A percentile compares a stretch with the other conserved stretches of the same genome.
These are phyloP conservation scores for Morone saxatilis DNA, from an alignment of 2,113 vertebrate genomes.

Conservation along the genomic window DNA sequence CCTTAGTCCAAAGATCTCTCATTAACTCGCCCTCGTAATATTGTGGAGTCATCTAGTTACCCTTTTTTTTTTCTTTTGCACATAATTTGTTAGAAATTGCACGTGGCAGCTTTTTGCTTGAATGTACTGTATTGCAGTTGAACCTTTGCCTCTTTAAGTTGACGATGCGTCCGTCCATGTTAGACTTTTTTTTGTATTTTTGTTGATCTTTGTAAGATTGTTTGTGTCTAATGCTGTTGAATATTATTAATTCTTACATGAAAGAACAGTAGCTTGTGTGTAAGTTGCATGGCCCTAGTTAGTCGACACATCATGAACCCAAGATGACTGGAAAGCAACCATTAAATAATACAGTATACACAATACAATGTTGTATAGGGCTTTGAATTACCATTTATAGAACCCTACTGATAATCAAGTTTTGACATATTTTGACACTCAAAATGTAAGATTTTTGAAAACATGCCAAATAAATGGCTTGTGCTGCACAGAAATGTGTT, in stretches of 20 bases:
- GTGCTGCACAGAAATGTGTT: not conserved
- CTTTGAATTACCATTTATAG: conserved; percentile 46
- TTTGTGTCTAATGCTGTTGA: conserved; percentile 37
- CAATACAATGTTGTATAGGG: conserved; percentile 33
- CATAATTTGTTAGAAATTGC: conserved; percentile 45
- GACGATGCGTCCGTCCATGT: not conserved
- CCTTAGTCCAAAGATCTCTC: conserved; percentile 58
- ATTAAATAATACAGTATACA: not conserved
- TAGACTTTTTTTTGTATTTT: not conserved
- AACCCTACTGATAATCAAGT: conserved; percentile 49
- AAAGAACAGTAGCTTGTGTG: not conserved
- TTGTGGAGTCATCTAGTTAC: conserved; percentile 27
- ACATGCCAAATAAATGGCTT: conserved; percentile 68
- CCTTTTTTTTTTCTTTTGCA: conserved; percentile 31
- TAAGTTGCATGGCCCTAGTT: conserved; percentile 51
- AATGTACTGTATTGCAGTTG: conserved; percentile 50
- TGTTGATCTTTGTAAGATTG: conserved; percentile 36
- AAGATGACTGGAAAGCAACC: not conserved
- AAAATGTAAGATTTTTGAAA: conserved; percentile 53
- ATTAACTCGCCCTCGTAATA: not conserved
- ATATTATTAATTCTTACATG: conserved; percentile 34
- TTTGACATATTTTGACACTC: conserved; percentile 63
- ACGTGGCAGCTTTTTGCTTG: conserved; percentile 66
- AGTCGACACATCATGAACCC: conserved; percentile 25
- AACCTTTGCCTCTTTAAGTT: conserved; percentile 29